Evolutionary conservation across 2,888 invertebrate species (phyloP), one percentile per base, ranked within the genome.

Genomic region (Bibio marci): DNA sequence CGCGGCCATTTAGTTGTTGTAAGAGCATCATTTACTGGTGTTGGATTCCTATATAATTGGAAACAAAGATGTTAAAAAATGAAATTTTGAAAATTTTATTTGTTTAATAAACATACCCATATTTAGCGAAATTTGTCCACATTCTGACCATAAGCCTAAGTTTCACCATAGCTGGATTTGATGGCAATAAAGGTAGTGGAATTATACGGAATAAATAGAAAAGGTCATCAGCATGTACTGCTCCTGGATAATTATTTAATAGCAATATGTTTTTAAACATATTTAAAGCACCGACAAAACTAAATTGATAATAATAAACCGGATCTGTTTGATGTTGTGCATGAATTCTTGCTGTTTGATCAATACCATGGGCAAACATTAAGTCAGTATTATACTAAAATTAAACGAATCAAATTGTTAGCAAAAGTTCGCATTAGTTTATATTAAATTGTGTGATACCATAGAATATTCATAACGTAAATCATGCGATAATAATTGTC

Each of bases 121-220:
- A 59, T 57, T 63, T 66, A 30, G 67, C 66, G 49, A 67, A 67
- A 49, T 67, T 66, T 0, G 66, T 66, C 65, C 67, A 67, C 62
- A 67, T 57, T 49, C 56, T 62, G 3, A 64, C 48, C 36, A 65
- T 55, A 50, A 59, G 57, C 15, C 48, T 56, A 45, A 62, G 58
- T 14, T 60, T 63, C 31, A 45, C 53, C 3, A 61, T 47, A 8
- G 63, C 61, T 46, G 65, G 63, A 39, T 59, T 49, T 45, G 58
- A 61, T 15, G 59, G 41, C 5, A 48, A 47, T 18, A 42, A 42
- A 12, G 53, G 51, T 11, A 52, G 49, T 37, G 44, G 35, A 47
- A 45, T 38, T 10, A 43, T 31, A 19, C 55, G 49, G 47, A 64
- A 66, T 18, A 67, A 41, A 43, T 63, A 65, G 3, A 64, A 53